Percentiles rank a stretch among this genome's conserved stretches.
phyloP scores from a whole-genome alignment of 2,888 invertebrate genomes.

The Liodrosophila aerea region DNA sequence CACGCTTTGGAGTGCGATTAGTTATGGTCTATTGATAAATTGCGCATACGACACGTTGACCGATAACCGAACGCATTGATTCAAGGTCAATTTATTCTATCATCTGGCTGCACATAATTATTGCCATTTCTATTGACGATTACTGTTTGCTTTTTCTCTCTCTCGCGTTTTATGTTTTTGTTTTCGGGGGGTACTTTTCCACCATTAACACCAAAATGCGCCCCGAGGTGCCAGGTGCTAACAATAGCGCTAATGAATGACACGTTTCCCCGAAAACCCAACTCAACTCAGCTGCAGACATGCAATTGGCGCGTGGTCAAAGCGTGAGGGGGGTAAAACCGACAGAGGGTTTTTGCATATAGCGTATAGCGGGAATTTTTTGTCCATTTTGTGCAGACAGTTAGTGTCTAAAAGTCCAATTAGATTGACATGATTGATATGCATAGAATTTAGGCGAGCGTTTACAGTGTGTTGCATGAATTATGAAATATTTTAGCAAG shows the following conservation, averaged over 20 bases:
- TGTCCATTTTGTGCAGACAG: background rate
- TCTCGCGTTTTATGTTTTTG: constrained; percentile 1
- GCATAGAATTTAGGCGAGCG: no score
- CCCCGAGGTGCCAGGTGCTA: constrained; percentile 54
- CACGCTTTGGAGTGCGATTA: constrained; percentile 17
- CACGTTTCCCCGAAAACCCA: constrained; percentile 56
- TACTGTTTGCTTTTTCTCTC: constrained; percentile 8
- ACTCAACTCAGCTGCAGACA: constrained; percentile 44
- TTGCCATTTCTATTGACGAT: background rate
- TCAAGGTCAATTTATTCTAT: constrained; percentile 50
- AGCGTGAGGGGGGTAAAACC: background rate
- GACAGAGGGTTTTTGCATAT: background rate
- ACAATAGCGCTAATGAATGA: constrained; percentile 66
- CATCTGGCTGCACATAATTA: constrained; percentile 9
- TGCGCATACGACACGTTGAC: constrained; percentile 53
- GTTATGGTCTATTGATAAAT: constrained; percentile 21
- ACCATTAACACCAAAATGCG: constrained; percentile 40
- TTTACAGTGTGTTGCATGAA: background rate
- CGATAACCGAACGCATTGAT: constrained; percentile 48
- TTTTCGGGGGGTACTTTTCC: constrained; percentile 50
- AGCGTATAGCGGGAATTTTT: background rate
- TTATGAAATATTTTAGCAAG: background rate
- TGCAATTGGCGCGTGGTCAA: constrained; percentile 64
- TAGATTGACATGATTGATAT: background rate
- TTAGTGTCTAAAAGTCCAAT: background rate